Evolutionary conservation across 2,888 invertebrate genomes (phyloP), one percentile per base, ranked within the genome.

Genomic region (Cosmopolites sordidus): DNA sequence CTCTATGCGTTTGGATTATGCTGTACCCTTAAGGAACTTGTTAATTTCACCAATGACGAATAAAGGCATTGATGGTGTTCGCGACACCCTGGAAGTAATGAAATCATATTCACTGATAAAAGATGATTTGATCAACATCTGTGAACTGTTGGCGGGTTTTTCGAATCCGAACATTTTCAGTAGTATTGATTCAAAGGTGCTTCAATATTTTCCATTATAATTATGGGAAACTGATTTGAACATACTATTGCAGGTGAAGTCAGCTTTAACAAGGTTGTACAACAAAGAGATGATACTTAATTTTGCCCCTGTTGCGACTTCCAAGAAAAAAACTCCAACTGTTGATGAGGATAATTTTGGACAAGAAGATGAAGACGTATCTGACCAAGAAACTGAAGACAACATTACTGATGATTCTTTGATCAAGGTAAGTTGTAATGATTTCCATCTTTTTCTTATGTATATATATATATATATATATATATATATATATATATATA

Each of bases 191-290:
- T 79, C 85, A 11, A 89, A 89, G 75, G 66, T 65, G 29, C n/a
- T n/a, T 22, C 22, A 22, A n/a, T 22, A 22, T 22, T 22, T 22
- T n/a, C n/a, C n/a, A n/a, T n/a, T n/a, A n/a, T n/a, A n/a, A n/a
- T n/a, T n/a, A n/a, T n/a, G n/a, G n/a, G n/a, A 33, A 18, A 41
- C 42, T 47, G 43, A 39, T 29, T 29, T 29, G 11, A 11, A n/a
- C n/a, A n/a, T n/a, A n/a, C n/a, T 37, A n/a, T 37, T 37, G 3
- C 64, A 90, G 90, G 87, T 92, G 0, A 98, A 98, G 77, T 84
- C 94, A 0, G 92, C 96, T 0, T 87, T 99, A 71, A 99, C 98
- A 0, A 82, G 95, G 38, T 79, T 87, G 0, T 94, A 92, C 72
- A 99, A 98, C 73, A 97, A 97, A 72, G 84, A 84, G 59, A 80